These are phyloP conservation scores for Lampris incognitus DNA, from an alignment of 2,113 vertebrate genomes.

Conservation along the genomic window DNA sequence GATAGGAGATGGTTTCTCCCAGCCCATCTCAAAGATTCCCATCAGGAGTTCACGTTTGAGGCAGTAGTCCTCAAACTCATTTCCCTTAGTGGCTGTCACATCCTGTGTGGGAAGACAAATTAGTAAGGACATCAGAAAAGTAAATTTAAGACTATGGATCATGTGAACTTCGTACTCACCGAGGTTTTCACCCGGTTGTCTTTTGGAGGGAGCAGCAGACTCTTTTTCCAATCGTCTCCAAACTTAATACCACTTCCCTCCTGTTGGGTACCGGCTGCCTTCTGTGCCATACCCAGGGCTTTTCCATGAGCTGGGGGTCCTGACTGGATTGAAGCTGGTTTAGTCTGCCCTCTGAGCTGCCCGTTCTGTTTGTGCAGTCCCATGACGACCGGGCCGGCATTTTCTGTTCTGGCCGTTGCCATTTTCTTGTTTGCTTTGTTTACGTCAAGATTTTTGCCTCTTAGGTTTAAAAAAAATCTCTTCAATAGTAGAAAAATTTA, in stretches of 20 bases:
- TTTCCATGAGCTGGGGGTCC: conserved; percentile 72
- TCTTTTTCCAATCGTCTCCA: conserved; percentile 81
- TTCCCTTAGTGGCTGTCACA: conserved; percentile 85
- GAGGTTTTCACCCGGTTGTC: conserved; percentile 78
- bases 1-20: conserved; percentile 86
- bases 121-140: not conserved
- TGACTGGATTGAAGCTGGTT: conserved; percentile 71
- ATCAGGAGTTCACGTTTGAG: conserved; percentile 85
- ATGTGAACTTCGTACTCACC: conserved; percentile 51
- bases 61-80: conserved; percentile 87
- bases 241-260: conserved; percentile 81
- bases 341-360: conserved; percentile 80
- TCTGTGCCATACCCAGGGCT: conserved; percentile 54
- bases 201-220: conserved; percentile 77
- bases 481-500: conserved; percentile 74
- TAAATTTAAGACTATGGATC: rapidly evolving
- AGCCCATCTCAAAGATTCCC: conserved; percentile 88
- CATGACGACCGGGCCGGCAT: conserved; percentile 73
- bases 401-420: conserved; percentile 82
- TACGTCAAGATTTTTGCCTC: conserved; percentile 50
- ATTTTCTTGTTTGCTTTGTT: conserved; percentile 54
- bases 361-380: conserved; percentile 84
- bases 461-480: conserved; percentile 71
- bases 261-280: conserved; percentile 59
- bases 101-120: conserved; percentile 65